Evolutionary conservation across 2,888 invertebrate species (phyloP), one percentile per base, ranked within the genome.

Genomic region (Caenorhabditis uteleia): DNA sequence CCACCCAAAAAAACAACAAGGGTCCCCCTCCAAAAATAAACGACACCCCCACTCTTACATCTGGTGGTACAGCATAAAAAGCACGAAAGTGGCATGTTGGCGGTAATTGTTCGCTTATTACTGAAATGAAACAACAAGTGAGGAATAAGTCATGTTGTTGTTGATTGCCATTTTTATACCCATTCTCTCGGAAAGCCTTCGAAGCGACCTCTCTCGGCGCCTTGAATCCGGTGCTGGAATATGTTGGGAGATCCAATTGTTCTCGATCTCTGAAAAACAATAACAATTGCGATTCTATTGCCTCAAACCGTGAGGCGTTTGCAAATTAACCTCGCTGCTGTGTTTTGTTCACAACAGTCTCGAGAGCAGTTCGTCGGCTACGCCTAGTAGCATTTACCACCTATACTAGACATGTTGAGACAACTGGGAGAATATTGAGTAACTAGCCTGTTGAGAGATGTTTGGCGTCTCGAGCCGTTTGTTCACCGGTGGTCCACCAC

Each of bases 211-310:
- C 3, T 66, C 54, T 29, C 59, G 20, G 14, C 51, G 29, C 5
- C 59, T 39, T 7, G 38, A 7, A n/a, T 66, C 66, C 1, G 59
- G 48, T 2, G 59, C 44, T 18, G 59, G 59, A 44, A 59, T 59
- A 26, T 66, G 66, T 38, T 59, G 59, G 5, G 66, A 66, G 27
- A 59, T 55, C 66, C 66, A 66, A 43, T 56, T 51, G 44, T 59
- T 55, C 40, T 56, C 59, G 21, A 55, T 47, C 56, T 66, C 66
- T 64, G 29, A 43, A 61, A 25, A 6, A 39, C n/a, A 25, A 39
- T 7, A 39, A 38, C 21, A 49, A 38, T 7, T 34, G 10, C 39
- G 5, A 12, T 56, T 56, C 27, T 26, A n/a, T 33, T 29, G 6
- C n/a, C n/a, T n/a, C n/a, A n/a, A n/a, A n/a, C n/a, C n/a, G n/a